A percentile compares a stretch with the other conserved stretches of the same genome.
Conservation (phyloP, 2,888 invertebrate species). For the Emesis furor region DNA sequence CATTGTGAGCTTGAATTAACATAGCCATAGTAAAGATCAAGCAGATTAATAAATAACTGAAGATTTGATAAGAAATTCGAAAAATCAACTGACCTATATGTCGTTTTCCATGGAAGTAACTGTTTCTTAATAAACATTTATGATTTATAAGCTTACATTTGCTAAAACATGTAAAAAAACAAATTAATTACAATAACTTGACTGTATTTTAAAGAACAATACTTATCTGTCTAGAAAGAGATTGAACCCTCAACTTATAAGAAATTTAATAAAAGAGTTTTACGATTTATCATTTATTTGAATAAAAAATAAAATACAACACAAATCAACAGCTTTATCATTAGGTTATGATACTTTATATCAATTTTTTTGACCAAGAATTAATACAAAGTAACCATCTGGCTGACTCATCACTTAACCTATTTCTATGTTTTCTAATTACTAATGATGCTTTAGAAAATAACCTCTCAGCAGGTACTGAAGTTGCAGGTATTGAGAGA, state of each 20-base stretch:
- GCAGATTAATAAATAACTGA: constrained; percentile 51
- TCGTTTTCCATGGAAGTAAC: constrained; percentile 25
- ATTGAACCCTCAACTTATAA: constrained; percentile 49
- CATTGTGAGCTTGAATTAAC: constrained; percentile 48
- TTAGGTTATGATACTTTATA: constrained; percentile 46
- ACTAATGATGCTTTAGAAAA: constrained; percentile 59
- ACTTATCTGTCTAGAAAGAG: constrained; percentile 28
- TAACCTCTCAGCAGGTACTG: constrained; percentile 63
- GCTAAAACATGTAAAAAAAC: no score
- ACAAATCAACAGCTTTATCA: constrained; percentile 42
- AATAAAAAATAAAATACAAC: constrained; percentile 53
- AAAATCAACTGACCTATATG: constrained; percentile 46
- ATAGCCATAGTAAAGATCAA: constrained; percentile 52
- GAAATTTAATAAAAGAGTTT: constrained; percentile 52
- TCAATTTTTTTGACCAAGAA: constrained; percentile 51
- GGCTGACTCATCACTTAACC: constrained; percentile 42
- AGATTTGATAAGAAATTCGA: constrained; percentile 51
- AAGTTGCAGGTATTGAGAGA: constrained; percentile 66
- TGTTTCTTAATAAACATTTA: no score
- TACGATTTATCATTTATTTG: constrained; percentile 54
- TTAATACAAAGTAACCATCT: constrained; percentile 54
- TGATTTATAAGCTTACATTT: no score
- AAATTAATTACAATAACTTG: no score
- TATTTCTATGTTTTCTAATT: constrained; percentile 60
- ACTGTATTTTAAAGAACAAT: no score